These are phyloP conservation scores for Orestias chungarensis DNA, from an alignment of 2,797 vertebrate species.

Conservation along the genomic window DNA sequence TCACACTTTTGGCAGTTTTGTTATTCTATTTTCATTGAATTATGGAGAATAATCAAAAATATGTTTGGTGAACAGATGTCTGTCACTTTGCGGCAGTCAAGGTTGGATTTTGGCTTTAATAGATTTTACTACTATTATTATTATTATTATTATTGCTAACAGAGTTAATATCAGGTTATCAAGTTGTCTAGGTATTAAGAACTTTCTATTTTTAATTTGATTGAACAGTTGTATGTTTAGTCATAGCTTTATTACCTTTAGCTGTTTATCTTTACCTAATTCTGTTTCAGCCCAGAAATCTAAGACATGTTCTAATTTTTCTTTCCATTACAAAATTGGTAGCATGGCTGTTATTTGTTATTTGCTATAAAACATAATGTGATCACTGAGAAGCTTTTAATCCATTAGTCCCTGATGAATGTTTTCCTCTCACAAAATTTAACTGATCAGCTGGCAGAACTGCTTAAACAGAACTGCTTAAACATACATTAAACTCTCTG, in stretches of 20 bases:
- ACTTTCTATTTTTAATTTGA: neutral
- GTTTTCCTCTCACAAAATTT: neutral
- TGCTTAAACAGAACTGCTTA: constrained; percentile 17
- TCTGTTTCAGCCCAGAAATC: neutral
- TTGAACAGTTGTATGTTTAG: neutral
- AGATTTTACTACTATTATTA: too few species aligned
- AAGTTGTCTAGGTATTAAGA: neutral
- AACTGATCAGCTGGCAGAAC: constrained; percentile 14
- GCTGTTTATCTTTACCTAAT: neutral
- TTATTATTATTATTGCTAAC: too few species aligned
- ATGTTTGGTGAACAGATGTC: neutral
- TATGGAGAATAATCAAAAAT: neutral
- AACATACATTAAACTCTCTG: neutral
- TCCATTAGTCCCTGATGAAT: neutral
- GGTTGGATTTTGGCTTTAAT: neutral
- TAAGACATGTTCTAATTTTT: neutral
- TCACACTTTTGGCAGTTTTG: neutral
- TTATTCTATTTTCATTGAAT: neutral
- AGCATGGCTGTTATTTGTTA: neutral
- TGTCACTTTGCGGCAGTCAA: neutral
- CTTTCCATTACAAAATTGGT: neutral
- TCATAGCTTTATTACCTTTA: too few species aligned
- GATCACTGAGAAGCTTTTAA: neutral
- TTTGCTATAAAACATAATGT: neutral
- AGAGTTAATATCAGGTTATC: too few species aligned